Evolutionary conservation across 1,140 invertebrate genomes (phyloP), one percentile per base, ranked within the genome.

Genomic region (Drosophila obscura): DNA sequence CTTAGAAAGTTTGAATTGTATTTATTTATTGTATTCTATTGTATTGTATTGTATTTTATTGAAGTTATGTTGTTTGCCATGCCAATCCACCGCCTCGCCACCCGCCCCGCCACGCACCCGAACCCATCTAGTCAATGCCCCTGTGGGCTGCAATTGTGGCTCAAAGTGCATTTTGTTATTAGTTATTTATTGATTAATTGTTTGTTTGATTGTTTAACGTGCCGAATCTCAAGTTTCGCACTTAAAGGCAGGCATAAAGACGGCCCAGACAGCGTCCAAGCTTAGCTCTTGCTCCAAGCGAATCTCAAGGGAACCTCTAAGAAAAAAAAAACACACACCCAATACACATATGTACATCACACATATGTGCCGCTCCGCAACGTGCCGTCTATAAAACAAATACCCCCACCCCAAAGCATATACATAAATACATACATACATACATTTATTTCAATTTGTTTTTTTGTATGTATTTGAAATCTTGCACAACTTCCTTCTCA

Each of bases 401-500:
- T 49, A 77, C 35, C 60, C 35, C 57, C 55, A 58, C 7, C 45
- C 58, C n/a, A 53, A 50, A 45, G 49, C 19, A 49, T 5, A 56
- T 11, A 57, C 9, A 28, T 19, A 41, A 31, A 57, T 28, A 62
- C 35, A 56, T 11, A 57, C 9, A 28, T 19, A 41, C 41, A 57
- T 28, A 62, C 19, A 19, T 26, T 16, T 26, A 46, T 65, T 74
- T 64, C 43, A 31, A 75, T 59, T 52, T 80, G 68, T 48, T 73
- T 77, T 77, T 19, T 28, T 39, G 0, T 48, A 81, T 60, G 64
- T 82, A 73, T 83, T 82, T 66, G 46, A 79, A 74, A 72, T 84
- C 52, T 80, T 84, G 80, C 85, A 88, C 84, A 88, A 77, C 82
- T 88, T 88, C 84, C 84, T 88, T 89, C 84, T 88, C 84, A 88